Evolutionary conservation across 2,888 invertebrate genomes (phyloP), one percentile per base, ranked within the genome.

Genomic region (Zootermopsis nevadensis): DNA sequence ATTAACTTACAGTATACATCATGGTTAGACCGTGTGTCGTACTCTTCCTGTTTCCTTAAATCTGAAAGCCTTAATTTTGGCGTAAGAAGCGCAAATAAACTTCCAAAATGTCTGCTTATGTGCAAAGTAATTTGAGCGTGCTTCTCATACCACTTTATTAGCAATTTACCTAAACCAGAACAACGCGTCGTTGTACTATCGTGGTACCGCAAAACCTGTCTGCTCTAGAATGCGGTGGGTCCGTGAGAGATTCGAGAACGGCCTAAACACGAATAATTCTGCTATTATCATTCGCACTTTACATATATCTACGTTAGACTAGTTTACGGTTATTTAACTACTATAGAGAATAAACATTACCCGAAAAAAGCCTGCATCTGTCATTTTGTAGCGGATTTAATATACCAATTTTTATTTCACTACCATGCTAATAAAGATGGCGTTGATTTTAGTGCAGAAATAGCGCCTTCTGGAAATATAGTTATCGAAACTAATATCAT

Each of bases 1-100:
- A 48, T 81, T 30, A 77, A 83, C 83, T 83, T 83, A 83, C 83
- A 81, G 83, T 83, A 77, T 83, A 83, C 83, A 83, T 83, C 83
- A 83, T 83, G 76, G 77, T 83, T 81, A 81, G 77, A 76, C 60
- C 77, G 83, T 81, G 77, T 60, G 76, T 42, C 24, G 82, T 33
- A 60, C 38, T 55, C 76, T 76, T 83, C 79, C 77, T 80, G 72
- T 80, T 83, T 80, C 72, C 77, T 33, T 33, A 69, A 83, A 66
- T 79, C 33, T 79, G 79, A 60, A 66, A 79, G 69, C 77, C 53
- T 60, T 79, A 79, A 79, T 66, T 77, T 66, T 60, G 38, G n/a
- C n/a, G 35, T 38, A 74, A 33, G 38, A 74, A 38, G 42, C 74
- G 38, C 38, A 74, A 74, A 74, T 74, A 19, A 74, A 35, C 35